phyloP scores from a whole-genome alignment of 2,113 vertebrate species.

The Oncorhynchus kisutch region DNA sequence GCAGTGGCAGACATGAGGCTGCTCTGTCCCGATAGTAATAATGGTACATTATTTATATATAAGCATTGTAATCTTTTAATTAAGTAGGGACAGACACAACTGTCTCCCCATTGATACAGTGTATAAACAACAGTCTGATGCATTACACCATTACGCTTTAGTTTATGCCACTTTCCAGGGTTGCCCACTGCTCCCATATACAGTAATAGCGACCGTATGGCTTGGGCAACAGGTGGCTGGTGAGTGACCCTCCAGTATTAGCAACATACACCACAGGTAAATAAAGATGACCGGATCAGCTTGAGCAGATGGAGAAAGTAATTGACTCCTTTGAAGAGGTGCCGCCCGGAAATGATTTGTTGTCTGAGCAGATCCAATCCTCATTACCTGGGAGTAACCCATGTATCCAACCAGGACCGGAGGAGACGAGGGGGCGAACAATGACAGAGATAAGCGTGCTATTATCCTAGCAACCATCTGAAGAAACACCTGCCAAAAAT shows the following conservation, averaged over 20 bases:
- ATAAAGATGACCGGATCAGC: conserved; percentile 13
- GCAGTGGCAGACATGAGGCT: not conserved
- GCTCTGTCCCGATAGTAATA: not conserved
- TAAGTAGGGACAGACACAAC: too few species aligned
- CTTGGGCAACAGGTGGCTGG: conserved; percentile 10
- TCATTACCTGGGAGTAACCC: conserved; percentile 39
- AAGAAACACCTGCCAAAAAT: conserved; percentile 19
- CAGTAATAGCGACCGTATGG: not conserved
- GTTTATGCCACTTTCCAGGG: too few species aligned
- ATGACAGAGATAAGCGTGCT: conserved; percentile 21
- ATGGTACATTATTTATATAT: not conserved
- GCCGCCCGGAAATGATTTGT: conserved; percentile 32
- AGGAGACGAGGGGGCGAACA: not conserved
- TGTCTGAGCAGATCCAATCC: conserved; percentile 45
- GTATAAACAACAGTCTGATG: too few species aligned
- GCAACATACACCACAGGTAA: not conserved
- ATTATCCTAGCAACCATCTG: conserved; percentile 23
- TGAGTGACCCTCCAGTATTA: conserved; percentile 9
- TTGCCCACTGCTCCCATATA: too few species aligned
- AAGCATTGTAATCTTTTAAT: not conserved
- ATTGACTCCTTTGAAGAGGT: conserved; percentile 44
- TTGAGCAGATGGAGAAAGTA: conserved; percentile 27
- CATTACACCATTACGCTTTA: too few species aligned
- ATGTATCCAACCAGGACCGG: conserved; percentile 25
- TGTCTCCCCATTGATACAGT: too few species aligned